These are phyloP conservation scores for Eupithecia inturbata DNA, from an alignment of 2,888 invertebrate species.

Conservation along the genomic window DNA sequence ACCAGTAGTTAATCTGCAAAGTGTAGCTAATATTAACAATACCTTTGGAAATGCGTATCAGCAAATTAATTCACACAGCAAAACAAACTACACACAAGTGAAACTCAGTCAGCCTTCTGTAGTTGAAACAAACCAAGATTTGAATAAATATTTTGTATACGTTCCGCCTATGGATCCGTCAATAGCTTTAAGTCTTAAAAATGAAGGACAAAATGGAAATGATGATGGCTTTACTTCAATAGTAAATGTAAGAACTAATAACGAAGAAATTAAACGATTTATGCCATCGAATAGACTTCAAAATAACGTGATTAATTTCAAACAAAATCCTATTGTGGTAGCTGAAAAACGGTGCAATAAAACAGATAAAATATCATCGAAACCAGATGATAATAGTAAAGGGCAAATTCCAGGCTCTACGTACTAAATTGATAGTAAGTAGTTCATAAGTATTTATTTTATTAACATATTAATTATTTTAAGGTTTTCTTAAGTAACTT, in stretches of 20 bases:
- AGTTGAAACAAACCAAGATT: neutral
- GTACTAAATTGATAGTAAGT: conserved; percentile 32
- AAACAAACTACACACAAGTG: conserved; percentile 42
- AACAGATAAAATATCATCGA: conserved; percentile 4
- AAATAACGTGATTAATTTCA: conserved; percentile 11
- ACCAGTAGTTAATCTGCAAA: conserved; percentile 3
- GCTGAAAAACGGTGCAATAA: conserved; percentile 14
- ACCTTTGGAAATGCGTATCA: conserved; percentile 33
- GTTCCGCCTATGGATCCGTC: conserved; percentile 41
- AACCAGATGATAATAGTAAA: neutral
- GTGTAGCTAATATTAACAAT: neutral
- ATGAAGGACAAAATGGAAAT: neutral
- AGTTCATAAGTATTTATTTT: conserved; percentile 41
- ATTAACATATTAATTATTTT: conserved; percentile 30
- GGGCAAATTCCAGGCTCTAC: conserved; percentile 31
- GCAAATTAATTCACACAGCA: conserved; percentile 43
- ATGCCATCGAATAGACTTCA: neutral
- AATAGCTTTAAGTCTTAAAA: conserved; percentile 29
- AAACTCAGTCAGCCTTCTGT: conserved; percentile 34
- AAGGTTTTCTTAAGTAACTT: neutral
- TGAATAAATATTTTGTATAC: conserved; percentile 43
- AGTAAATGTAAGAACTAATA: conserved; percentile 4
- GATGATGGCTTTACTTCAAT: conserved; percentile 18
- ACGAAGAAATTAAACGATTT: neutral
- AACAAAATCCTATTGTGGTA: conserved; percentile 36